phyloP scores from a whole-genome alignment of 2,113 vertebrate genomes.

The Thomomys bottae region DNA sequence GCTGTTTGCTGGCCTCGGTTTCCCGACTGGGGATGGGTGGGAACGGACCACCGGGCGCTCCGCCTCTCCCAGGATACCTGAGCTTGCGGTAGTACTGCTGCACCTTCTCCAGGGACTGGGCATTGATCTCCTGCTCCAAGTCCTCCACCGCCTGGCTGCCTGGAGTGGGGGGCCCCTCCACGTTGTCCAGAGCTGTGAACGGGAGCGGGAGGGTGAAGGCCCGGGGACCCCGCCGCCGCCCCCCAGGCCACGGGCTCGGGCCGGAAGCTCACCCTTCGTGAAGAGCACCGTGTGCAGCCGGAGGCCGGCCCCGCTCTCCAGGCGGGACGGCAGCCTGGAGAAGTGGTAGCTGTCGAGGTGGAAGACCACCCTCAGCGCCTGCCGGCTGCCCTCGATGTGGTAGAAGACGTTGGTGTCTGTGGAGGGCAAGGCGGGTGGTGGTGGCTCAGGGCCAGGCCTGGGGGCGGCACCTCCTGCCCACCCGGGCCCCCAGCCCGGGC shows the following conservation, averaged over 20 bases:
- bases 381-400: slow-evolving; percentile 96
- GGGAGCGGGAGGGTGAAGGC: neutral
- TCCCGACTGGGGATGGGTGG: neutral
- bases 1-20: neutral
- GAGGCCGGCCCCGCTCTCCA: slow-evolving; percentile 94
- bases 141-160: slow-evolving; percentile 88
- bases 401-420: slow-evolving; percentile 94
- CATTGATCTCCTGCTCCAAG: slow-evolving; percentile 94
- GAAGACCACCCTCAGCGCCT: slow-evolving; percentile 93
- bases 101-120: slow-evolving; percentile 94
- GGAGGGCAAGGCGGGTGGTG: neutral
- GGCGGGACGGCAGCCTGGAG: slow-evolving; percentile 93
- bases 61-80: slow-evolving; percentile 84
- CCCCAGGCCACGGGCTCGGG: fast-evolving
- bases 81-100: slow-evolving; percentile 97
- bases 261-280: slow-evolving; percentile 88
- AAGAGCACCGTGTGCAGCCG: slow-evolving; percentile 95
- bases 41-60: neutral
- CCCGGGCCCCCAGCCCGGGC: too few species aligned
- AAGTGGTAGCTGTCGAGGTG: slow-evolving; percentile 97
- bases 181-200: slow-evolving; percentile 90
- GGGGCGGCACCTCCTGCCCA: too few species aligned
- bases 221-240: neutral
- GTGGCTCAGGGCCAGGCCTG: neutral
- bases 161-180: slow-evolving; percentile 87